These are phyloP conservation scores for Ammodytes dubius DNA, from an alignment of 2,113 vertebrate genomes.

Conservation along the genomic window DNA sequence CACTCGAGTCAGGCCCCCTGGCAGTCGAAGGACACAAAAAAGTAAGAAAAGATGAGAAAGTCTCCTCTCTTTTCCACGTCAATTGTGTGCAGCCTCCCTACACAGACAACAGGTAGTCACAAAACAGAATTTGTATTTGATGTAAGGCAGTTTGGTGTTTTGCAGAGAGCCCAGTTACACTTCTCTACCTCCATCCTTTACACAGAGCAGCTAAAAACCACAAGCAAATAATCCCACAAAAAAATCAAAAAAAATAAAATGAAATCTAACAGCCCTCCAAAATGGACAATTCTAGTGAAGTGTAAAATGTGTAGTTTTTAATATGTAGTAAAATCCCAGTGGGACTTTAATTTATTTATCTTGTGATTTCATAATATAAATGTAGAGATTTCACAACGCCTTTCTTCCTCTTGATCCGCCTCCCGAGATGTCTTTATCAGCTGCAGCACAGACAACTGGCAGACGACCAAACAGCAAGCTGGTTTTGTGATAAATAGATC, in stretches of 20 bases:
- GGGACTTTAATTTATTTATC: conserved; percentile 83
- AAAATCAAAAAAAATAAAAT: conserved; percentile 63
- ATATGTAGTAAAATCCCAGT: conserved; percentile 91
- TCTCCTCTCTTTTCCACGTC: conserved; percentile 54
- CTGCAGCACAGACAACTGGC: conserved; percentile 78
- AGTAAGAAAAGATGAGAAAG: conserved; percentile 42
- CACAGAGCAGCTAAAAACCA: conserved; percentile 87
- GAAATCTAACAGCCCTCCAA: conserved; percentile 86
- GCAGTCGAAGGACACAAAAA: conserved; percentile 68
- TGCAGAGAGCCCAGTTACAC: conserved; percentile 89
- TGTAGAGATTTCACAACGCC: conserved; percentile 83
- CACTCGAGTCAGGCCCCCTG: conserved; percentile 82
- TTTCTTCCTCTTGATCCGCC: conserved; percentile 82
- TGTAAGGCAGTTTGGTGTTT: conserved; percentile 90
- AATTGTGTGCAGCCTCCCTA: conserved; percentile 72
- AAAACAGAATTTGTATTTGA: conserved; percentile 84
- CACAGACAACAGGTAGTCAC: conserved; percentile 81
- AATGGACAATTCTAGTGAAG: conserved; percentile 88
- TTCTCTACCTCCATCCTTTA: conserved; percentile 85
- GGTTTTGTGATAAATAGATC: conserved; percentile 83
- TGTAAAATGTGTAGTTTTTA: conserved; percentile 94
- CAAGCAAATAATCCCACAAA: conserved; percentile 70
- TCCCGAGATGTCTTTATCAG: conserved; percentile 79
- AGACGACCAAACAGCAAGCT: conserved; percentile 82
- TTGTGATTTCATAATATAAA: conserved; percentile 87